These are phyloP conservation scores for Suncus etruscus DNA, from an alignment of 2,113 vertebrate genomes.

Conservation along the genomic window DNA sequence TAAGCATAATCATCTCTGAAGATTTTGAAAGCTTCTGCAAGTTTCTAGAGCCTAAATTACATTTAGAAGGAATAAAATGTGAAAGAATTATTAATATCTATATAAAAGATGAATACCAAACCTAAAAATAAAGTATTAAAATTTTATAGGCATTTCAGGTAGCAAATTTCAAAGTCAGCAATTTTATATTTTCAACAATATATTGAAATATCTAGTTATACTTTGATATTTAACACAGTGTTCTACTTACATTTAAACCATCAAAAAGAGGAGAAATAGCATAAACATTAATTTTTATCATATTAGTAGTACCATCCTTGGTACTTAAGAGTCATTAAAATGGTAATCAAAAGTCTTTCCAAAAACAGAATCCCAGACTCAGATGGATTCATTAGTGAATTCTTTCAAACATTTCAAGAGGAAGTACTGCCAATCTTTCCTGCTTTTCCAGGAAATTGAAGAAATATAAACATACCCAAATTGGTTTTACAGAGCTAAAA, in stretches of 20 bases:
- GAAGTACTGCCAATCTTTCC: too few species aligned
- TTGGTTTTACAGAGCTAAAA: too few species aligned
- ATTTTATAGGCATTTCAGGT: constrained; percentile 7
- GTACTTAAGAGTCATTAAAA: too few species aligned
- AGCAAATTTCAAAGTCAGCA: background rate
- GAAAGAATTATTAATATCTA: constrained; percentile 38
- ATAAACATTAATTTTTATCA: background rate
- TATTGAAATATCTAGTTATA: background rate
- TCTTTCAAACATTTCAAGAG: too few species aligned
- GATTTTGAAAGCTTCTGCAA: constrained; percentile 34
- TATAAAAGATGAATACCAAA: background rate
- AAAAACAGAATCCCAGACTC: too few species aligned
- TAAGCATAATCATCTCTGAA: background rate
- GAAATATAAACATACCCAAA: too few species aligned
- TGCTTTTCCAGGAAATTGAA: too few species aligned
- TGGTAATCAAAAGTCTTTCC: too few species aligned
- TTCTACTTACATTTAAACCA: background rate
- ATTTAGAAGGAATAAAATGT: background rate
- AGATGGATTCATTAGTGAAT: too few species aligned
- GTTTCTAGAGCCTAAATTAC: constrained; percentile 30
- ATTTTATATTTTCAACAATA: background rate
- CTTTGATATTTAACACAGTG: background rate
- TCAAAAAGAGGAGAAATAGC: background rate
- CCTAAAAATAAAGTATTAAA: background rate
- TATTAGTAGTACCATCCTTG: background rate